Conservation (phyloP, 2,113 vertebrate genomes). For the Pseudolaguvia tuberculata region DNA sequence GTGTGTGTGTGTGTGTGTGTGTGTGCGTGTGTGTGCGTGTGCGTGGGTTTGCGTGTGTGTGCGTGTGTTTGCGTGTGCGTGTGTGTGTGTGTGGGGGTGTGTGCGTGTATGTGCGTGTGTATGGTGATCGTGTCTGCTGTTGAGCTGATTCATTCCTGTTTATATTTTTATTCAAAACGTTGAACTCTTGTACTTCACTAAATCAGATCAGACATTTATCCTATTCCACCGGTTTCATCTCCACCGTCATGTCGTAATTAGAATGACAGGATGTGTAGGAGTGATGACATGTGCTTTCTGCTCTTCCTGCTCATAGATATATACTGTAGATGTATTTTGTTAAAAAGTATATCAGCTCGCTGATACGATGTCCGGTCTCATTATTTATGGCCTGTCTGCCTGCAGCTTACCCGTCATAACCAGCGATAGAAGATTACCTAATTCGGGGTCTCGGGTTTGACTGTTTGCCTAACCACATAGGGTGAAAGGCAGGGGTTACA, state of each 20-base stretch:
- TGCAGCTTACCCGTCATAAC: conserved; percentile 2
- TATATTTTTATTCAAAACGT: background rate
- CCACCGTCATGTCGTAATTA: background rate
- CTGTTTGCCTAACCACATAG: too few relatives aligned
- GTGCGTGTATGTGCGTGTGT: background rate
- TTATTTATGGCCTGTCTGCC: conserved; percentile 8
- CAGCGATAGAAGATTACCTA: conserved; percentile 20
- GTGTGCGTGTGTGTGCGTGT: too few relatives aligned
- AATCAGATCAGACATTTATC: conserved; percentile 3
- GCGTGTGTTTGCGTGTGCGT: background rate
- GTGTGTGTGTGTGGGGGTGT: too few relatives aligned
- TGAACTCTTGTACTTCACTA: background rate
- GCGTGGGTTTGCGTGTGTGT: too few relatives aligned
- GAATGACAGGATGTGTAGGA: conserved; percentile 21
- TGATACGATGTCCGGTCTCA: background rate
- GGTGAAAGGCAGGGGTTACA: too few relatives aligned
- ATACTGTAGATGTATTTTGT: conserved; percentile 1
- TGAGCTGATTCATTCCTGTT: conserved; percentile 20
- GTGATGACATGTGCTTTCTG: conserved; percentile 3
- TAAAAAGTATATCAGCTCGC: conserved; percentile 10
- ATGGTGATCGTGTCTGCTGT: conserved; percentile 3
- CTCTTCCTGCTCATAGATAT: conserved; percentile 16
- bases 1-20: too few relatives aligned
- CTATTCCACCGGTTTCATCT: background rate
- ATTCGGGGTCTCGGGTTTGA: too few relatives aligned